Evolutionary conservation across 2,888 invertebrate genomes (phyloP).

Genomic region (Parnassius apollo): DNA sequence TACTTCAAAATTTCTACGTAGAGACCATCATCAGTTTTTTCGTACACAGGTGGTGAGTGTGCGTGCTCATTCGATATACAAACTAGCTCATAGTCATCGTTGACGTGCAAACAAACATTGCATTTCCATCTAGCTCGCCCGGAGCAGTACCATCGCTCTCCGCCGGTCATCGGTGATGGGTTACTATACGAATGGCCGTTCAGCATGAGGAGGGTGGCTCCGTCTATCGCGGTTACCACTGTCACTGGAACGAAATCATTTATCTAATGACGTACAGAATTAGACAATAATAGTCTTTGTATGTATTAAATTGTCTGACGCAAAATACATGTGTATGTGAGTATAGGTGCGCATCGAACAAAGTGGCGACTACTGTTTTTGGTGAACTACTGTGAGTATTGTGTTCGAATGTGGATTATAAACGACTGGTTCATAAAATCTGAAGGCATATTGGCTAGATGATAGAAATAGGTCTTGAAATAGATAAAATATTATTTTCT

Average conservation of each 20-base stretch:
- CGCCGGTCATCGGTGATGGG: constrained; percentile 66
- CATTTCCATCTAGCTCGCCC: constrained; percentile 63
- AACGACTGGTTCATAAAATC: too few relatives aligned
- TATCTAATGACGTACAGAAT: background rate
- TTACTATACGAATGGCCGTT: constrained; percentile 70
- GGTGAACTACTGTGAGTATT: too few relatives aligned
- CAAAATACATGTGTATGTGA: too few relatives aligned
- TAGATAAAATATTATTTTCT: too few relatives aligned
- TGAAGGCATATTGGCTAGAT: too few relatives aligned
- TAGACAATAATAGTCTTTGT: too few relatives aligned
- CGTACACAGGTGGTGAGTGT: constrained; percentile 62
- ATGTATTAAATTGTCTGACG: too few relatives aligned
- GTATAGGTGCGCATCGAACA: too few relatives aligned
- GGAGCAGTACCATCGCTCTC: constrained; percentile 73
- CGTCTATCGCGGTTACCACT: constrained; percentile 70
- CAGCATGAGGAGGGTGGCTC: constrained; percentile 69
- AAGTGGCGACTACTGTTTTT: too few relatives aligned
- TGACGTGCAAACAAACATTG: constrained; percentile 67
- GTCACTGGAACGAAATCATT: constrained; percentile 56
- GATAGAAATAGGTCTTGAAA: too few relatives aligned
- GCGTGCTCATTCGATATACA: constrained; percentile 65
- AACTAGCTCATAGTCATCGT: constrained; percentile 72
- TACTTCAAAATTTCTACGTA: constrained; percentile 42
- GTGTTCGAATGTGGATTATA: too few relatives aligned
- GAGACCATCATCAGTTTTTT: constrained; percentile 59